A percentile compares a stretch with the other conserved stretches of the same genome.
These are phyloP conservation scores for Drosophila mayaguana DNA, from an alignment of 2,888 invertebrate genomes.

Conservation along the genomic window DNA sequence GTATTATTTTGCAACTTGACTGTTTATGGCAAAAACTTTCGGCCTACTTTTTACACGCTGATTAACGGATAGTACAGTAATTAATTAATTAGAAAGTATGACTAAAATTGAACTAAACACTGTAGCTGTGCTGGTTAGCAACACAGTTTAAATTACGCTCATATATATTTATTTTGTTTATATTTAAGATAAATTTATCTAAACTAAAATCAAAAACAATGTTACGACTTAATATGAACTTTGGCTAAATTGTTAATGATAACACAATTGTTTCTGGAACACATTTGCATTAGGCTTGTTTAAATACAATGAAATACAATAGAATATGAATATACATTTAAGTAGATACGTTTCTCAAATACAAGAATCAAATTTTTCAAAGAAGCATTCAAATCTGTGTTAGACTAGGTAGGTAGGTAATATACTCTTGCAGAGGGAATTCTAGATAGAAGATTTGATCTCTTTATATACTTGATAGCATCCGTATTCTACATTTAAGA, in stretches of 20 bases:
- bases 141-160: constrained; percentile 26
- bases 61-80: constrained; percentile 8
- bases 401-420: constrained; percentile 12
- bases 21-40: constrained; percentile 10
- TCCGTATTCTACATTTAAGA: background rate
- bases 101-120: constrained; percentile 72
- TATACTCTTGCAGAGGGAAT: background rate
- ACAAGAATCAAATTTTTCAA: constrained; percentile 22
- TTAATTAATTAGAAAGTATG: constrained; percentile 43
- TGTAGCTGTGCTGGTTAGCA: constrained; percentile 46
- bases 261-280: constrained; percentile 72
- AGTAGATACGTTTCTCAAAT: constrained; percentile 26
- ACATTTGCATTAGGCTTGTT: constrained; percentile 63
- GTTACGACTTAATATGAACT: constrained; percentile 57
- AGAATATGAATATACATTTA: constrained; percentile 22
- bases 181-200: constrained; percentile 49
- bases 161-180: constrained; percentile 12
- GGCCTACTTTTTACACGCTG: constrained; percentile 45
- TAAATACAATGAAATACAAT: constrained; percentile 38
- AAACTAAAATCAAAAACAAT: constrained; percentile 55
- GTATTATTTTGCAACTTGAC: constrained; percentile 8
- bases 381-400: constrained; percentile 3
- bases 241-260: constrained; percentile 71
- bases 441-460: background rate
- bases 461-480: background rate